Conservation (phyloP, 1,140 invertebrate genomes). For the Tyrophagus putrescentiae region DNA sequence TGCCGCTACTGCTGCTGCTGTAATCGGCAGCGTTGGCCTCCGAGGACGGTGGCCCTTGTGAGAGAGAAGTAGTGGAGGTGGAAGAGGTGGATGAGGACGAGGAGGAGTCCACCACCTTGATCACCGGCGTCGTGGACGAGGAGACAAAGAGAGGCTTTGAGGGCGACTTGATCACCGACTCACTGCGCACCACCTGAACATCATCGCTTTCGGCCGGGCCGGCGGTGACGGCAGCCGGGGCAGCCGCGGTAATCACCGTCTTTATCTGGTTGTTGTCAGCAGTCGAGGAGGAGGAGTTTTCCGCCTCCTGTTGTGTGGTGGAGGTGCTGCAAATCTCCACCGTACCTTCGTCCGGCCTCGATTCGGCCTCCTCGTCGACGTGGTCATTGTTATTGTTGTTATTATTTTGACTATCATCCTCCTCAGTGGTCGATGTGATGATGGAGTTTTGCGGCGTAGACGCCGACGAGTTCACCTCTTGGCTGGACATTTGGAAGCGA, state of each 20-base stretch:
- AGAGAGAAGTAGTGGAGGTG: no score
- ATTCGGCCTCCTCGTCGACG: not conserved
- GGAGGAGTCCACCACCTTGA: not conserved
- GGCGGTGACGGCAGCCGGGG: not conserved
- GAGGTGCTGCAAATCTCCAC: not conserved
- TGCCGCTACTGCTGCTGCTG: not conserved
- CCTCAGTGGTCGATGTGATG: no score
- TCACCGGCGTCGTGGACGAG: not conserved
- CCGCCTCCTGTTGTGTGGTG: no score
- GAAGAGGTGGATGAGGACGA: no score
- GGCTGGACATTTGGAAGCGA: no score
- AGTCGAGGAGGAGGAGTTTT: no score
- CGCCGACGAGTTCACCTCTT: no score
- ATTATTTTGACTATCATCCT: no score
- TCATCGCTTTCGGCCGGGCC: not conserved
- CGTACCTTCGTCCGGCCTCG: not conserved
- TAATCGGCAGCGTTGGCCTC: no score
- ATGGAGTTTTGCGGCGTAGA: no score
- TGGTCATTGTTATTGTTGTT: not conserved
- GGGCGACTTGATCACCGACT: conserved; percentile 14
- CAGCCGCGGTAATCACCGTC: not conserved
- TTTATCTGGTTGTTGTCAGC: no score
- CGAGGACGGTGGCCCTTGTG: not conserved
- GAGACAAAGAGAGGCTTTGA: conserved; percentile 7
- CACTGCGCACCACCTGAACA: not conserved